These are phyloP conservation scores for Colaptes auratus DNA, from an alignment of 2,113 vertebrate genomes.

Conservation along the genomic window DNA sequence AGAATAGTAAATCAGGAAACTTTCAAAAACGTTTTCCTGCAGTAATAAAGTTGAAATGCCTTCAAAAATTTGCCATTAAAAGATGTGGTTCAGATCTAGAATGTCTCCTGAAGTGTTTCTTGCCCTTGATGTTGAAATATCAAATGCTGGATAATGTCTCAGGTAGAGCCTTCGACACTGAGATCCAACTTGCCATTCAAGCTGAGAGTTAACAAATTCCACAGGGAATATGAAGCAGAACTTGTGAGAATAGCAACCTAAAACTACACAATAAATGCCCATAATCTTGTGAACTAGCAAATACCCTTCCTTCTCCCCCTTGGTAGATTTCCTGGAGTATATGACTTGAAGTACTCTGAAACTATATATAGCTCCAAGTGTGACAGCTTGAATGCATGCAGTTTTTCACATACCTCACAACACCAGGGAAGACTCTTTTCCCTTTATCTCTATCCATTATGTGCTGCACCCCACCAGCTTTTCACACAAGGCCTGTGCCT, in stretches of 20 bases:
- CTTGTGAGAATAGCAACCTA: not conserved
- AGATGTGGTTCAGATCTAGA: not conserved
- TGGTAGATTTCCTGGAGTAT: not conserved
- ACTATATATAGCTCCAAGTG: not conserved
- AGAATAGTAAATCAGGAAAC: conserved; percentile 53
- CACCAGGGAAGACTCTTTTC: not conserved
- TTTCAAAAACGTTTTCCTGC: conserved; percentile 31
- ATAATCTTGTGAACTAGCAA: not conserved
- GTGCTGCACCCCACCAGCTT: not conserved
- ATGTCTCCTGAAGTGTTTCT: not conserved
- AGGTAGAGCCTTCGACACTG: not conserved
- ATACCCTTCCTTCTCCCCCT: not conserved
- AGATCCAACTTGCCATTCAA: not conserved
- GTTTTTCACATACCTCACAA: not conserved
- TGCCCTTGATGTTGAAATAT: not conserved
- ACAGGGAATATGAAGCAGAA: not conserved
- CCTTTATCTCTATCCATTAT: not conserved
- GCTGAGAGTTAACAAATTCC: not conserved
- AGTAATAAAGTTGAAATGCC: conserved; percentile 27
- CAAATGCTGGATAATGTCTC: not conserved
- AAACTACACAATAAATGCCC: not conserved
- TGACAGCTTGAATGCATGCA: not conserved
- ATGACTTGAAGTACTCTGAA: not conserved
- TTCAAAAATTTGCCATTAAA: not conserved
- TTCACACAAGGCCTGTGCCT: not conserved